A percentile compares a stretch with the other conserved stretches of the same genome.
Conservation (phyloP, 35 echinoderm and acorn worm species). For the Apostichopus parvimensis region DNA sequence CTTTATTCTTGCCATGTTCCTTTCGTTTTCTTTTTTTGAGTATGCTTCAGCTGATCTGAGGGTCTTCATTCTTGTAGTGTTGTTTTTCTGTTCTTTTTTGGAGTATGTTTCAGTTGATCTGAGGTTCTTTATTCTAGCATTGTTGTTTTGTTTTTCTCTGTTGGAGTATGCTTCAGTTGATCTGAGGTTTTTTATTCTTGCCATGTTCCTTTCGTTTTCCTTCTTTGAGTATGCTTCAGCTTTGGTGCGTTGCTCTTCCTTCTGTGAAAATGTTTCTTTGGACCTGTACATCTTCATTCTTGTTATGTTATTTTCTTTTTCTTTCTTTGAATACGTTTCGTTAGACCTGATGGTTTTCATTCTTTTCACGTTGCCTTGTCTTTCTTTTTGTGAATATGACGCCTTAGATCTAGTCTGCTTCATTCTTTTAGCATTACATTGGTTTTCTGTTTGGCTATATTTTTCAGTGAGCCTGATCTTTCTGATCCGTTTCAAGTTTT, state of each 20-base stretch:
- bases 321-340: slow-evolving; percentile 11
- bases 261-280: neutral
- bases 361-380: neutral
- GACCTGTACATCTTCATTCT: neutral
- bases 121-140: neutral
- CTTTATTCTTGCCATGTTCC: neutral
- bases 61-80: slow-evolving; percentile 5
- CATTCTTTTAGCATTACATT: slow-evolving; percentile 11
- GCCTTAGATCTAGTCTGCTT: neutral
- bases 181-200: slow-evolving; percentile 1
- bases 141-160: slow-evolving; percentile 10
- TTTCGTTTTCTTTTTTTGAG: slow-evolving; percentile 3
- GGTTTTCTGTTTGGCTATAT: neutral
- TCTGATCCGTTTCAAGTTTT: neutral
- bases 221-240: neutral
- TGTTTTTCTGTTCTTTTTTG: slow-evolving; percentile 20
- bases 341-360: neutral
- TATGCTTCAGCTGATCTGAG: neutral
- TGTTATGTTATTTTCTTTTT: slow-evolving; percentile 1
- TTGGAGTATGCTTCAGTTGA: neutral
- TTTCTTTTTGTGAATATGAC: slow-evolving; percentile 16
- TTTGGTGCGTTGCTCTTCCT: neutral
- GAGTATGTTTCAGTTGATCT: neutral
- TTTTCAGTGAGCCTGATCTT: neutral
- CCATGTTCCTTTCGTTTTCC: too few species aligned